Evolutionary conservation across 2,113 vertebrate genomes (phyloP), one percentile per base, ranked within the genome.

Genomic region (Rattus norvegicus): DNA sequence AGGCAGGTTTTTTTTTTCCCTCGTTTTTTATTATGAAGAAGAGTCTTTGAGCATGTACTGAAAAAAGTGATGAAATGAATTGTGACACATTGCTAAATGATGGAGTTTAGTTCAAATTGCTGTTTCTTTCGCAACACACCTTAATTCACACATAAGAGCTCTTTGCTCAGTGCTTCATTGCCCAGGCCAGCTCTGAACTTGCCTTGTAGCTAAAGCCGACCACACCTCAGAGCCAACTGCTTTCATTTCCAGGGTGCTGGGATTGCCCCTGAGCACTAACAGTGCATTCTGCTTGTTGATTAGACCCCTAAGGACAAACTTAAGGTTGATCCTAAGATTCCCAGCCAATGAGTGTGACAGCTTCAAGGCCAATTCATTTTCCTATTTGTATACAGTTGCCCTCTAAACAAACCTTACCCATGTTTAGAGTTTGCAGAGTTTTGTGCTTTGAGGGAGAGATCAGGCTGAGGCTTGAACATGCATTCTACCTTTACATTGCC

Each of bases 251-350:
- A 24, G 8, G 13, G 30, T 87, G 63, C 47, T 52, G 2, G 43
- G 22, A 67, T 86, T 49, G 19, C 56, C 52, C 30, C 33, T 14
- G 12, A 49, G 11, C 61, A 86, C 84, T 43, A 61, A 3, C 26
- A 17, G 24, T n/a, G 30, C 59, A 65, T 3, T 43, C n/a, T 19
- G 26, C 28, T 67, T 49, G 72, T 93, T 91, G 90, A 73, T 90
- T 96, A 94, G 61, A 59, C 97, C 94, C 93, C 69, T 93, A 22
- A 67, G 80, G 92, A 63, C 96, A 91, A 94, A 67, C 76, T 84
- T 47, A 94, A 92, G 39, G 86, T 65, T 59, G 54, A 47, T 96
- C 67, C 95, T 54, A 0, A 30, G 93, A 47, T 92, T 97, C 56
- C 77, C 83, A 85, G 5, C 69, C n/a, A 89, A 14, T 17, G 22